Conservation (phyloP, 2,113 vertebrate species). For the Rhipidura dahli region DNA sequence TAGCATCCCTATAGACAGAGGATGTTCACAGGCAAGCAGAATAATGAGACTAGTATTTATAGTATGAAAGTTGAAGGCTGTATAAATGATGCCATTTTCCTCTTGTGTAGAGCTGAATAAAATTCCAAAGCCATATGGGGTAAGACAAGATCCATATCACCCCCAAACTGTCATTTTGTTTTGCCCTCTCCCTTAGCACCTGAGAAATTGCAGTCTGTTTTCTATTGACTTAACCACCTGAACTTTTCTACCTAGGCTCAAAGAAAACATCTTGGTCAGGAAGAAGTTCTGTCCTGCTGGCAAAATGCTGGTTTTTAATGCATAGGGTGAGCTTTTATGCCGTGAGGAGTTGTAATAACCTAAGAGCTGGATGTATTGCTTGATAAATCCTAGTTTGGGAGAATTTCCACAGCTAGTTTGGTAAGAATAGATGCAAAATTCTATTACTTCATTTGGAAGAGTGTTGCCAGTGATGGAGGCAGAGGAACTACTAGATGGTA, state of each 20-base stretch:
- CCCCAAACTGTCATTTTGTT: not conserved
- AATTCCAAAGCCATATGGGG: not conserved
- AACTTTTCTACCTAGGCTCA: not conserved
- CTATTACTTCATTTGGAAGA: not conserved
- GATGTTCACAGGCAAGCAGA: not conserved
- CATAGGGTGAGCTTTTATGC: not conserved
- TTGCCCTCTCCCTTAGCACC: not conserved
- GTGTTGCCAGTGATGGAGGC: not conserved
- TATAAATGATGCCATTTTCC: not conserved
- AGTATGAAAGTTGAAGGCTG: not conserved
- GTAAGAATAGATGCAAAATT: not conserved
- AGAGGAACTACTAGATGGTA: not conserved
- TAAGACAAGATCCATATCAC: not conserved
- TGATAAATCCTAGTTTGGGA: not conserved
- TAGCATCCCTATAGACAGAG: not conserved
- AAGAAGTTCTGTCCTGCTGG: not conserved
- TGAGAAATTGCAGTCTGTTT: not conserved
- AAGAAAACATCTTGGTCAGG: not conserved
- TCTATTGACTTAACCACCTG: not conserved
- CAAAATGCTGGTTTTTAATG: not conserved
- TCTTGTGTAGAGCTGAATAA: not conserved
- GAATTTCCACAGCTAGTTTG: not conserved
- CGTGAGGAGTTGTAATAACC: not conserved
- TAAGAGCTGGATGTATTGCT: not conserved
- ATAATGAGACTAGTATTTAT: not conserved